Base-by-base conservation (phyloP, 2,888 invertebrate genomes). In the Selenia dentaria region DNA sequence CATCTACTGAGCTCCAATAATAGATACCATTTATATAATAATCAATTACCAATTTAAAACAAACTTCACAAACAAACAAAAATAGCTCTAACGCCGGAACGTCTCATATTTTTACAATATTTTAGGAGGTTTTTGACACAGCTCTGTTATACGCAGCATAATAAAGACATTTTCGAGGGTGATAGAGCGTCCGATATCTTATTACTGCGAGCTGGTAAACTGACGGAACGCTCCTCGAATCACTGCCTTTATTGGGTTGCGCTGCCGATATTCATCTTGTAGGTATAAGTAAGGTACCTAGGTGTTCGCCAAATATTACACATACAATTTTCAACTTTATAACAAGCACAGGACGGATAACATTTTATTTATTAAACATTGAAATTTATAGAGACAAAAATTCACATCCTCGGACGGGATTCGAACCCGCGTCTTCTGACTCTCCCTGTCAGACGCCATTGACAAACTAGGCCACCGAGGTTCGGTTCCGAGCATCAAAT, bases 161-260 rank as follows among this genome's bases (percentile, higher is more conserved):
- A 80, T 78, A 79, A 71, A 81, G 77, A 72, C 74, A 74, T 81
- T 80, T 79, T 78, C 70, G 73, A 76, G 69, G 65, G 70, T 66
- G 77, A 79, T 76, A 80, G 76, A 79, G 70, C 76, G 75, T 77
- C 78, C 79, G 73, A 82, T 81, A 83, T 82, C 82, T 79, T 81
- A 83, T 83, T 83, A 83, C 74, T 68, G 71, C 67, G 69, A 67
- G 80, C 78, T 79, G 83, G 79, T 80, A 81, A 83, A 82, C 75
- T 79, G 76, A 77, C 67, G 74, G 70, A 81, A 76, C 71, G 76
- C 74, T 80, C 70, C 68, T 71, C 74, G 75, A 79, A 80, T 82
- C 79, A 82, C 81, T 81, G 79, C 74, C 69, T 82, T 82, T 82
- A 82, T 77, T n/a, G 67, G 73, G 72, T 58, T 72, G 58, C 74